Conservation (phyloP, 2,113 vertebrate species). For the Odontesthes bonariensis region DNA sequence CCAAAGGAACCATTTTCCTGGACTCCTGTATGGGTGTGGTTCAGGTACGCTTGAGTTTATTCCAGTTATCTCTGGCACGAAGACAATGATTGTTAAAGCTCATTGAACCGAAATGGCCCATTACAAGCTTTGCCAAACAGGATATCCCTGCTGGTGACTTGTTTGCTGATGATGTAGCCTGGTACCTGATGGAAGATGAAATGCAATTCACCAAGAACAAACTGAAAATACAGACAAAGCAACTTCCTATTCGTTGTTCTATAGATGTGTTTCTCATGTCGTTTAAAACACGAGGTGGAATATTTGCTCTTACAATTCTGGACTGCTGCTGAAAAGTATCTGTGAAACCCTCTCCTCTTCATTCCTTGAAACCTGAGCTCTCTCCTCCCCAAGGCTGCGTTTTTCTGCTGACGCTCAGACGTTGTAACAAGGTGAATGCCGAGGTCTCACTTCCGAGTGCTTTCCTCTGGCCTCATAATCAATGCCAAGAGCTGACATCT, state of each 20-base stretch:
- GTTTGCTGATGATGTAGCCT: not conserved
- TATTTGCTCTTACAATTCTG: constrained; percentile 18
- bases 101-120: constrained; percentile 9
- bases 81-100: constrained; percentile 18
- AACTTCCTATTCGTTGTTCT: constrained; percentile 31
- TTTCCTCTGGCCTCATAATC: constrained; percentile 60
- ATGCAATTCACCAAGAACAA: constrained; percentile 6
- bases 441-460: constrained; percentile 54
- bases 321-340: constrained; percentile 33
- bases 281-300: not conserved
- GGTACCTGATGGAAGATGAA: constrained; percentile 9
- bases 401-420: constrained; percentile 68
- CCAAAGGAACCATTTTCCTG: constrained; percentile 98
- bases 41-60: constrained; percentile 84
- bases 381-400: constrained; percentile 32
- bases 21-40: constrained; percentile 99
- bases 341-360: constrained; percentile 15
- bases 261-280: constrained; percentile 17
- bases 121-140: constrained; percentile 34
- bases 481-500: constrained; percentile 51
- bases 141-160: constrained; percentile 42
- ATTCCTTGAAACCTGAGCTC: constrained; percentile 67
- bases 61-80: constrained; percentile 1
- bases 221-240: not conserved
- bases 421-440: constrained; percentile 68